These are phyloP conservation scores for Amiota communis DNA, from an alignment of 2,888 invertebrate species.

Conservation along the genomic window DNA sequence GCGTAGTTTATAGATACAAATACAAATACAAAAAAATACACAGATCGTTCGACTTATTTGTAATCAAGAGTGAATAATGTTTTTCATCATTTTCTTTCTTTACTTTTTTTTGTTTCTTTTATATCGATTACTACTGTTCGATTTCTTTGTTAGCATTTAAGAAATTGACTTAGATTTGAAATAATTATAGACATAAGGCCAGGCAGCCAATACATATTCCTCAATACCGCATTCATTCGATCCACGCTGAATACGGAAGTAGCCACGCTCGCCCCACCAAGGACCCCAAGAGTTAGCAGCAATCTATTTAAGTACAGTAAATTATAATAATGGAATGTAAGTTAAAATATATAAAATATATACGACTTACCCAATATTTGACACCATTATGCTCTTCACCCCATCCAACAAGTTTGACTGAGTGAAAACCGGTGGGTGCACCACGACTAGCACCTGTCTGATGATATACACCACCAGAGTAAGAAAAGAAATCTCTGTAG, in stretches of 20 bases:
- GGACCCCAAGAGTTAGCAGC: slow-evolving; percentile 96
- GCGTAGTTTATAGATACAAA: slow-evolving; percentile 54
- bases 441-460: slow-evolving; percentile 77
- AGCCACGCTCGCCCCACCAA: slow-evolving; percentile 93
- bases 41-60: background rate
- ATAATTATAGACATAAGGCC: slow-evolving; percentile 74
- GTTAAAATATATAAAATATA: background rate
- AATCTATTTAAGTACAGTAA: slow-evolving; percentile 76
- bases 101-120: slow-evolving; percentile 45
- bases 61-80: background rate
- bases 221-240: slow-evolving; percentile 92
- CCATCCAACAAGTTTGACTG: slow-evolving; percentile 94
- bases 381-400: slow-evolving; percentile 81
- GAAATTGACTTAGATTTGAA: slow-evolving; percentile 54
- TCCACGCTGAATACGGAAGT: slow-evolving; percentile 90
- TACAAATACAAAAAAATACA: slow-evolving; percentile 26
- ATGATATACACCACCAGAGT: slow-evolving; percentile 87
- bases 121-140: background rate
- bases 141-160: slow-evolving; percentile 29
- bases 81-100: slow-evolving; percentile 33
- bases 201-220: slow-evolving; percentile 87
- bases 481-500: slow-evolving; percentile 93
- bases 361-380: slow-evolving; percentile 87
- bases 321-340: background rate
- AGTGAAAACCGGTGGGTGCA: slow-evolving; percentile 84